These are phyloP conservation scores for Ephestia elutella DNA, from an alignment of 1,140 invertebrate species.

Conservation along the genomic window DNA sequence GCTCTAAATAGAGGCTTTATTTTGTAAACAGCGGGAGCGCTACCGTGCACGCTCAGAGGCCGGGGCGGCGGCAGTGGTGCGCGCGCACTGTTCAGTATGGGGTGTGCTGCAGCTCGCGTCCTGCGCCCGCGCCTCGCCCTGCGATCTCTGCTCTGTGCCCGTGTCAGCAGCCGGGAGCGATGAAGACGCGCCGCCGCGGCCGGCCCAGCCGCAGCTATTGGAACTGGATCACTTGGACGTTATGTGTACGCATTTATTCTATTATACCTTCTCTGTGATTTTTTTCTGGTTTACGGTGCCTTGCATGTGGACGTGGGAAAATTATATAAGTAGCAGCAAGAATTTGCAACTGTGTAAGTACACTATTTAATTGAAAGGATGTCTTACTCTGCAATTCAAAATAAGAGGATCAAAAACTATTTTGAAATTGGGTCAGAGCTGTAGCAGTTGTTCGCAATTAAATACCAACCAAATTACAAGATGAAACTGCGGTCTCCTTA, in stretches of 20 bases:
- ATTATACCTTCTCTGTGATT: conserved; percentile 33
- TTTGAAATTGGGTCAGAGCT: no score
- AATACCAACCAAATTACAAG: not conserved
- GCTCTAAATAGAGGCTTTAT: conserved; percentile 68
- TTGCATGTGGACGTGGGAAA: not conserved
- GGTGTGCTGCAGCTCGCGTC: conserved; percentile 19
- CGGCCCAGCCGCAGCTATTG: conserved; percentile 23
- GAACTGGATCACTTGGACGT: conserved; percentile 55
- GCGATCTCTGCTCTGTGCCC: conserved; percentile 12
- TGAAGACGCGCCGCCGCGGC: conserved; percentile 37
- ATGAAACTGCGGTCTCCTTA: not conserved
- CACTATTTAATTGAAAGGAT: not conserved
- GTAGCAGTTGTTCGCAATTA: not conserved
- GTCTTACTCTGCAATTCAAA: no score
- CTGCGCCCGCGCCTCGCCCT: conserved; percentile 34
- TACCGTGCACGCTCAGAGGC: conserved; percentile 40
- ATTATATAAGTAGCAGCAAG: not conserved
- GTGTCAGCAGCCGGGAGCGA: conserved; percentile 30
- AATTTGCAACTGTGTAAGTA: not conserved
- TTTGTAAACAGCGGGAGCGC: conserved; percentile 64
- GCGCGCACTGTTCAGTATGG: conserved; percentile 21
- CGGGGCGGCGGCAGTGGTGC: conserved; percentile 19
- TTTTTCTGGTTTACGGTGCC: not conserved
- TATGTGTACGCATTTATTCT: conserved; percentile 61
- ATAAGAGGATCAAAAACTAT: no score